Conservation (phyloP, 1,140 invertebrate genomes). For the Lordiphosa clarofinis region DNA sequence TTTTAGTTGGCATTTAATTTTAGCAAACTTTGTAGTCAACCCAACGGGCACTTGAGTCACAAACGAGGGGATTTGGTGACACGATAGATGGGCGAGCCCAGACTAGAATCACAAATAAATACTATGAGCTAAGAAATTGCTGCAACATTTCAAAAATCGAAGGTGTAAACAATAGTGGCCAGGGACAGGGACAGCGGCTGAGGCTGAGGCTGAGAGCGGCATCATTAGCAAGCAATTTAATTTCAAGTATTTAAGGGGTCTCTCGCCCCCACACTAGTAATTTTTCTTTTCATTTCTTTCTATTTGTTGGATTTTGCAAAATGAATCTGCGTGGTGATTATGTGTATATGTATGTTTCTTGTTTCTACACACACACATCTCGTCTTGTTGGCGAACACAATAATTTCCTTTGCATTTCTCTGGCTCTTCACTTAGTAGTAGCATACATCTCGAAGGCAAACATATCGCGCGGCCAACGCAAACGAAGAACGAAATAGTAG, state of each 20-base stretch:
- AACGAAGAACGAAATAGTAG: conserved; percentile 71
- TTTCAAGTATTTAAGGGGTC: conserved; percentile 8
- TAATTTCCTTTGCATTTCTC: conserved; percentile 46
- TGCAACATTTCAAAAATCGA: conserved; percentile 64
- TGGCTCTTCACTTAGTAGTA: conserved; percentile 69
- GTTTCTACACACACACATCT: conserved; percentile 28
- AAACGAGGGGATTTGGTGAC: conserved; percentile 15
- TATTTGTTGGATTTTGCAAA: no score
- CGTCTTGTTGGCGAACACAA: conserved; percentile 44
- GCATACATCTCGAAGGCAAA: conserved; percentile 73
- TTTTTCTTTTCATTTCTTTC: no score
- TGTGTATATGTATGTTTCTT: conserved; percentile 8
- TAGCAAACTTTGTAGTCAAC: conserved; percentile 43
- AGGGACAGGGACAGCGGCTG: conserved; percentile 15
- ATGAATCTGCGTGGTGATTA: no score
- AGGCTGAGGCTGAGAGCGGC: conserved; percentile 23
- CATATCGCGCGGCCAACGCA: conserved; percentile 71
- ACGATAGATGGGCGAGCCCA: conserved; percentile 20
- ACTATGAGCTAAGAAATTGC: not conserved
- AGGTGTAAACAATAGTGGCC: conserved; percentile 74
- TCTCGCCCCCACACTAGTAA: no score
- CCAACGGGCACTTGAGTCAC: conserved; percentile 28
- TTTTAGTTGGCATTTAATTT: conserved; percentile 62
- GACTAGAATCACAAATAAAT: not conserved
- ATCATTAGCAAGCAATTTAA: conserved; percentile 45